Percentiles rank a stretch among this genome's conserved stretches.
Evolutionary conservation across 1,140 invertebrate species (phyloP).

Genomic region (Heliconius himera): DNA sequence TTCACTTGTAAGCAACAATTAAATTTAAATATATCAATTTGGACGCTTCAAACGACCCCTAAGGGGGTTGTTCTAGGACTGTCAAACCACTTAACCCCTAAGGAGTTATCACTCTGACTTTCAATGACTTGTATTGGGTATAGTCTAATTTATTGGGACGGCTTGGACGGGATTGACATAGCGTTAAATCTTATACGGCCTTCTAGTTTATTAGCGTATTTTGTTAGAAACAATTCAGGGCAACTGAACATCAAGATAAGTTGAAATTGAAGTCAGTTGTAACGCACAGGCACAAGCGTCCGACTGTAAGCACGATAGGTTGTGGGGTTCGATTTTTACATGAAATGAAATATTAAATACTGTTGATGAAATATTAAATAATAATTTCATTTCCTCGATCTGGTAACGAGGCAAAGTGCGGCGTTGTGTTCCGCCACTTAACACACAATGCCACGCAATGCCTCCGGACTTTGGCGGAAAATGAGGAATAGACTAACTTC

Average conservation of each 20-base stretch:
- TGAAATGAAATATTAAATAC: too few relatives aligned
- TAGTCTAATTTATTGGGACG: conserved; percentile 20
- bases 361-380: too few relatives aligned
- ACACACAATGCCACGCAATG: too few relatives aligned
- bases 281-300: too few relatives aligned
- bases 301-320: too few relatives aligned
- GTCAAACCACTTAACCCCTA: conserved; percentile 16
- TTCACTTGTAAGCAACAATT: not conserved
- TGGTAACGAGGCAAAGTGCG: too few relatives aligned
- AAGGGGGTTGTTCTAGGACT: conserved; percentile 23
- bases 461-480: too few relatives aligned
- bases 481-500: too few relatives aligned
- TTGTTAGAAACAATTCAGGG: not conserved
- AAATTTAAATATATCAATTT: conserved; percentile 12
- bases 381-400: too few relatives aligned
- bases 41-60: not conserved
- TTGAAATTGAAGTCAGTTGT: not conserved
- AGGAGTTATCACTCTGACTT: conserved; percentile 15
- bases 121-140: conserved; percentile 31
- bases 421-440: too few relatives aligned
- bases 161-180: conserved; percentile 7
- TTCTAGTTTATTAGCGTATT: not conserved
- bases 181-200: not conserved
- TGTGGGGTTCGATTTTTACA: too few relatives aligned
- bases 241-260: not conserved